Base-by-base conservation (phyloP, 2,113 vertebrate species). In the Scomber japonicus region DNA sequence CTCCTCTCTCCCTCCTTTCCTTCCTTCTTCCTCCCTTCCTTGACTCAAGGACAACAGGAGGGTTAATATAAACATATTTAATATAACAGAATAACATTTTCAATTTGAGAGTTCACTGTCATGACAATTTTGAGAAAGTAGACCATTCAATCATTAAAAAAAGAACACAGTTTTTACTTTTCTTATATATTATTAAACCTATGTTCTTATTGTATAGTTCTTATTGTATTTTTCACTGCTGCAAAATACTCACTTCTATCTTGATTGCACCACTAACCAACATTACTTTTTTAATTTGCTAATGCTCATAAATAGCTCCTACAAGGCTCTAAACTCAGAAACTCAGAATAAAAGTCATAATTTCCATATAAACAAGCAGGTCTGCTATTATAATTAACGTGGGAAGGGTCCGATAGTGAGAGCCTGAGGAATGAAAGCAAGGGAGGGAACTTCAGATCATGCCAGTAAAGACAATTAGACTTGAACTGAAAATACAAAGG, bases 321-420 rank as follows among this genome's bases (percentile, higher is more conserved):
- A 4, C 55, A 48, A 40, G 68, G 7, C 44, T 35, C 5, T 27
- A 11, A 60, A 46, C 60, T 27, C 21, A 0, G n/a, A n/a, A 4
- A 45, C 15, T 48, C 67, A 55, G 35, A 74, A 60, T 53, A 59
- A 77, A 85, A 72, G 61, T 75, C 24, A 48, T 65, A 21, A 77
- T 71, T 69, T 72, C 21, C 76, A 88, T 83, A 63, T 46, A 53
- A 81, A 75, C 70, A 64, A 76, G 1, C 66, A 72, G 69, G 56
- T 60, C 49, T 62, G 11, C 11, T 46, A 13, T 55, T 51, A 7
- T 65, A 51, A 80, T 51, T 19, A 54, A 11, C 21, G 3, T 12
- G 45, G 45, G 63, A 5, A 9, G 2, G 12, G 17, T 12, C 44
- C 0, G 19, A 61, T 44, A 9, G 55, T 48, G 46, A 46, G 1